Base-by-base conservation (phyloP, 1,140 invertebrate genomes). In the Brachionus rotundiformis region DNA sequence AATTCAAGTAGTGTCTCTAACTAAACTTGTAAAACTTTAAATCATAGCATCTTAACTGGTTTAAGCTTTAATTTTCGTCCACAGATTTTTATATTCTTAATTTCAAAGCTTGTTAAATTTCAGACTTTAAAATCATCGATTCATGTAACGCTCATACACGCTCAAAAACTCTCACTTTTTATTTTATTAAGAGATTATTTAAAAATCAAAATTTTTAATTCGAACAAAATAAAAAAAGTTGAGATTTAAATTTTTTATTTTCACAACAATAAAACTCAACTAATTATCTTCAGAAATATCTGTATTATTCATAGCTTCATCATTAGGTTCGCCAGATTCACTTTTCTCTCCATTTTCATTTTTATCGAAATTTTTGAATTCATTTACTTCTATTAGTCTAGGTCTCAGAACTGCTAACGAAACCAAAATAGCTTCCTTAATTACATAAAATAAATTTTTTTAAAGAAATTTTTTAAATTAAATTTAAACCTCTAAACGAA, bases 401-500 rank as follows among this genome's bases (percentile, higher is more conserved):
- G 65, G 65, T 36, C 65, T 71, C 7, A 71, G 19, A 0, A 71
- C 65, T 36, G 65, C 65, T 33, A 71, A 36, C 16, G 13, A 16
- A 71, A 71, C 36, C 16, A 71, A 36, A 36, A 71, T 36, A 13
- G 65, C 65, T 71, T 71, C 65, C 65, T 71, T 36, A 19, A 25
- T 27, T 23, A 25, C 23, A 61, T 8, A 23, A 71, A 39, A n/a
- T 6, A n/a, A 5, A 19, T 36, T 19, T 71, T 31, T 19, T 13
- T 16, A 16, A 19, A 19, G 13, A 19, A 13, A 2, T 16, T 71
- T 36, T 5, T 33, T 0, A 33, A 19, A 39, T 19, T 27, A 25
- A 49, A 27, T 77, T 77, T n/a, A n/a, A n/a, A 77, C 73, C 27
- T 77, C 73, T 77, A 77, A 19, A 31, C 73, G n/a, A 31, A 77